Percentiles rank a stretch among this genome's conserved stretches.
Conservation (phyloP, 2,113 vertebrate genomes). For the Siphamia tubifer region DNA sequence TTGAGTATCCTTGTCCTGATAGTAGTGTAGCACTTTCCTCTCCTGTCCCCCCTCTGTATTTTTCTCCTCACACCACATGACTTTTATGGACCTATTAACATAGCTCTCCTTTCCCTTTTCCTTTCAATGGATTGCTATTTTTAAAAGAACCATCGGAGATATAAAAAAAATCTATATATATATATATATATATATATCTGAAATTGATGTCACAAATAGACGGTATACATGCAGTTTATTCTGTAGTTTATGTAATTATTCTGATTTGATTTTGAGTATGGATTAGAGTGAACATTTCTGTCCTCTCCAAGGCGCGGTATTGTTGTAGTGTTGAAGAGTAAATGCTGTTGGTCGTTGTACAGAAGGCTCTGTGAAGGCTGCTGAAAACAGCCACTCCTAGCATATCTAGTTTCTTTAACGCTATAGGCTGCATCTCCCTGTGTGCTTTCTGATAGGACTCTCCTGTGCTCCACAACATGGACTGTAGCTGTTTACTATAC, state of each 20-base stretch:
- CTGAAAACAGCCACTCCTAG: slow-evolving; percentile 33
- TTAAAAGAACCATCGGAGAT: slow-evolving; percentile 45
- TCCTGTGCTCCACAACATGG: background rate
- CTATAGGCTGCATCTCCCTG: slow-evolving; percentile 30
- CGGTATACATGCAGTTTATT: slow-evolving; percentile 25
- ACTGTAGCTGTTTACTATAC: slow-evolving; percentile 25
- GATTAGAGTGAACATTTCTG: background rate
- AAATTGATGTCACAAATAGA: slow-evolving; percentile 23
- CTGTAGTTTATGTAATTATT: slow-evolving; percentile 44
- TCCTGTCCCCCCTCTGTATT: slow-evolving; percentile 23
- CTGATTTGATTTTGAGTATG: slow-evolving; percentile 46
- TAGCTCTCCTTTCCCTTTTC: slow-evolving; percentile 26
- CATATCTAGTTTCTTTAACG: slow-evolving; percentile 39
- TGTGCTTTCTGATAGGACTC: slow-evolving; percentile 44
- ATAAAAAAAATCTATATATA: slow-evolving; percentile 24
- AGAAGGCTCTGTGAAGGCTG: slow-evolving; percentile 44
- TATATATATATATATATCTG: slow-evolving; percentile 5
- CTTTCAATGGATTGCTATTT: slow-evolving; percentile 43
- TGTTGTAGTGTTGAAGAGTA: slow-evolving; percentile 29
- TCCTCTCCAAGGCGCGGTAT: background rate
- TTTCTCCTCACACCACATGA: slow-evolving; percentile 8
- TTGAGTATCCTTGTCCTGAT: no score
- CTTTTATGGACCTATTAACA: slow-evolving; percentile 51
- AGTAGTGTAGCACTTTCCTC: slow-evolving; percentile 61
- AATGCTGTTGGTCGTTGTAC: slow-evolving; percentile 46